phyloP scores from a whole-genome alignment of 2,888 invertebrate genomes.

The Dryomyza anilis region DNA sequence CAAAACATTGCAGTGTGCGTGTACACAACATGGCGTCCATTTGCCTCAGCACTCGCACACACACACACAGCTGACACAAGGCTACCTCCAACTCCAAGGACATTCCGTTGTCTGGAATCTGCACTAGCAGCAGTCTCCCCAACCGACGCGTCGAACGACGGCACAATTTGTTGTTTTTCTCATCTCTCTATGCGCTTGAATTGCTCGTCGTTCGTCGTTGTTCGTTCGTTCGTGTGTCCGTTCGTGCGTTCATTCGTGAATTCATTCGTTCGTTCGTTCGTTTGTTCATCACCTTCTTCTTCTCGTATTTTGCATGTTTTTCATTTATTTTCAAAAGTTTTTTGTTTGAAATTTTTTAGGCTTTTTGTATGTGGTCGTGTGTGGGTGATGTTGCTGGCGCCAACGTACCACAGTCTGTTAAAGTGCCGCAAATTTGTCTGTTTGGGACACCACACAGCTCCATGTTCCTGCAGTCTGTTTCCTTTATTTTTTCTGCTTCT shows the following conservation, averaged over 20 bases:
- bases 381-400: not conserved
- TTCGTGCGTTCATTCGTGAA: no score
- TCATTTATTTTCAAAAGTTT: not conserved
- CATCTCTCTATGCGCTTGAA: no score
- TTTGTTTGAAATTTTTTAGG: slow-evolving; percentile 12
- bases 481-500: no score
- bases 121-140: not conserved
- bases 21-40: not conserved
- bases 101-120: not conserved
- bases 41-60: not conserved
- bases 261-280: no score
- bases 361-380: not conserved
- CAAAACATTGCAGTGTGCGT: not conserved
- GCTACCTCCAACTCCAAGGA: not conserved
- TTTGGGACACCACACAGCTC: slow-evolving; percentile 44
- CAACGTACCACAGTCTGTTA: not conserved
- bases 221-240: no score
- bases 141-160: not conserved
- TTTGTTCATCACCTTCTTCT: no score
- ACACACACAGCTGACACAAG: not conserved
- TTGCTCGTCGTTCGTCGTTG: no score
- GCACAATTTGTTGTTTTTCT: no score
- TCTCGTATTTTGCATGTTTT: no score
- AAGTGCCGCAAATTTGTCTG: slow-evolving; percentile 44
- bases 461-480: no score